Percentiles rank a stretch among this genome's conserved stretches.
Evolutionary conservation across 2,888 invertebrate species (phyloP).

Genomic region (Nebria brevicollis): DNA sequence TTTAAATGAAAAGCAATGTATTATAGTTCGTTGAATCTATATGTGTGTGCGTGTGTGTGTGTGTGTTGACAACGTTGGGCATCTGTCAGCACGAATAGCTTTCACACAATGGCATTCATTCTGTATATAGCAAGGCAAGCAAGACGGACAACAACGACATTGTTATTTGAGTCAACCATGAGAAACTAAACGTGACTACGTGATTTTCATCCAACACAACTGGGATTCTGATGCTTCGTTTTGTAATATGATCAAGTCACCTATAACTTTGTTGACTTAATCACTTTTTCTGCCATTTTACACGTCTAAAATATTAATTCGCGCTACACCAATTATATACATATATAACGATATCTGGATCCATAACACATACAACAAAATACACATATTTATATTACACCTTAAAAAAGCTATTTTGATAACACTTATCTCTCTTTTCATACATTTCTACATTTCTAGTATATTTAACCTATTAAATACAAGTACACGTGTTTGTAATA

Average conservation of each 20-base stretch:
- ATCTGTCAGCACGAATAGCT: slow-evolving; percentile 3
- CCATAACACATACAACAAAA: too few relatives aligned
- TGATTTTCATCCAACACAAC: background rate
- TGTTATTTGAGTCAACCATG: background rate
- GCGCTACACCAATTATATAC: background rate
- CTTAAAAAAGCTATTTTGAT: too few relatives aligned
- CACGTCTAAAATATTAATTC: too few relatives aligned
- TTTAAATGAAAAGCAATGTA: too few relatives aligned
- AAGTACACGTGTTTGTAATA: too few relatives aligned
- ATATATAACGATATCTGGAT: too few relatives aligned
- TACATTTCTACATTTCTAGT: too few relatives aligned
- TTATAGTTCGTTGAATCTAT: too few relatives aligned
- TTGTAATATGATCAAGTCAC: background rate
- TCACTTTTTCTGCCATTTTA: background rate
- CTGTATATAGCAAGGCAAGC: background rate
- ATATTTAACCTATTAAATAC: too few relatives aligned
- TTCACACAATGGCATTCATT: background rate
- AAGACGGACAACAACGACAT: background rate
- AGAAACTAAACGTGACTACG: slow-evolving; percentile 1
- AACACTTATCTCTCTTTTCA: too few relatives aligned
- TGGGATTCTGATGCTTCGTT: background rate
- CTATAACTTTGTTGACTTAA: background rate
- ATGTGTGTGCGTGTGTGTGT: background rate
- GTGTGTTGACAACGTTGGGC: background rate
- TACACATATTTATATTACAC: too few relatives aligned